Evolutionary conservation across 2,888 invertebrate species (phyloP).

Genomic region (Acleris laterana): DNA sequence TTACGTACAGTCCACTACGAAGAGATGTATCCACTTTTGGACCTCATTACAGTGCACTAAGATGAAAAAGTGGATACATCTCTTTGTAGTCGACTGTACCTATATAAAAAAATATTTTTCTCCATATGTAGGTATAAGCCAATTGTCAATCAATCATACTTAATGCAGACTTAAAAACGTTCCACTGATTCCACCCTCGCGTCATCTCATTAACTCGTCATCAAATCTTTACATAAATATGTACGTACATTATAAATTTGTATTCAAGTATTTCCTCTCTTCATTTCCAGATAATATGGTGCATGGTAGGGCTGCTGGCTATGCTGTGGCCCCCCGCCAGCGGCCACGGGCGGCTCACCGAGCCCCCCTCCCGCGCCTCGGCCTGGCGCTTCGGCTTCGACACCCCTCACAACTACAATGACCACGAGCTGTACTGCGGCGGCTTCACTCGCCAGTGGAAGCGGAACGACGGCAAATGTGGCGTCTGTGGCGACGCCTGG

Average conservation of each 20-base stretch:
- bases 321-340: constrained; percentile 63
- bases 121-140: too few species aligned
- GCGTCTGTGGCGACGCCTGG: constrained; percentile 94
- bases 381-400: constrained; percentile 96
- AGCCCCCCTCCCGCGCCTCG: constrained; percentile 93
- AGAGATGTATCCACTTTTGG: too few species aligned
- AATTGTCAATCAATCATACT: too few species aligned
- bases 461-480: constrained; percentile 92
- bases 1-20: too few species aligned
- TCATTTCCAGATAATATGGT: constrained; percentile 70
- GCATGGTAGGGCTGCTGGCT: constrained; percentile 59
- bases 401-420: constrained; percentile 95
- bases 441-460: constrained; percentile 94
- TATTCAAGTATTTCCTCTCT: constrained; percentile 17
- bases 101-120: too few species aligned
- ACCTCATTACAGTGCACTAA: too few species aligned
- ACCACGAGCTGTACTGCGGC: constrained; percentile 94
- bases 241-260: neutral
- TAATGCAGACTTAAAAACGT: neutral
- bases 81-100: too few species aligned
- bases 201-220: neutral
- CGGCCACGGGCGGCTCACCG: constrained; percentile 90
- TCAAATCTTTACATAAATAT: neutral
- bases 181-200: neutral
- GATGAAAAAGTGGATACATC: too few species aligned